Conservation (phyloP, 2,888 invertebrate genomes). For the Xestoiulus laeticollis region DNA sequence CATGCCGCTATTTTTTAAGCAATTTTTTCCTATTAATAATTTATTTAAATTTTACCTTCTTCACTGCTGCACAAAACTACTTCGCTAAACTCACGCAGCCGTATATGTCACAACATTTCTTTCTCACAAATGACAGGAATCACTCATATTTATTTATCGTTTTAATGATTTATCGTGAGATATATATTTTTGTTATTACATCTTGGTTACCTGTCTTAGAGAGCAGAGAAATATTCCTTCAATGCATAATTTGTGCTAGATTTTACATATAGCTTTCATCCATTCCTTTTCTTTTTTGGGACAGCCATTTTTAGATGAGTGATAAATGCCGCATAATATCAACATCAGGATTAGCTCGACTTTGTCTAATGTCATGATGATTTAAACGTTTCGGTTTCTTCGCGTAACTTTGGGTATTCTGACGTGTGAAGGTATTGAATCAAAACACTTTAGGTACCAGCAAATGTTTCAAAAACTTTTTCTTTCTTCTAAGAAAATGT, state of each 20-base stretch:
- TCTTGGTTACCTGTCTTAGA: not conserved
- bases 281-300: not conserved
- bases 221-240: not conserved
- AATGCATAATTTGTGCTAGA: conserved; percentile 2
- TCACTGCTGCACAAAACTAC: not conserved
- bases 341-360: too few species aligned
- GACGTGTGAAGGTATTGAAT: too few species aligned
- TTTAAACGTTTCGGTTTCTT: too few species aligned
- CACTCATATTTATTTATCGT: not conserved
- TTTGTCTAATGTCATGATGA: too few species aligned
- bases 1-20: not conserved
- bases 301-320: not conserved
- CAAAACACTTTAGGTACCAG: too few species aligned
- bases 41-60: not conserved
- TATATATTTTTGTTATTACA: conserved; percentile 20
- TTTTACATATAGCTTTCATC: not conserved
- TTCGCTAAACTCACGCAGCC: not conserved
- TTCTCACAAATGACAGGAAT: not conserved
- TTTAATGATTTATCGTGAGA: not conserved
- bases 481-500: too few species aligned
- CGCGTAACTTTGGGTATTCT: too few species aligned
- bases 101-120: not conserved
- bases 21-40: too few species aligned
- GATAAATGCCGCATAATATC: not conserved
- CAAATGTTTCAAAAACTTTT: too few species aligned